These are phyloP conservation scores for Synaphobranchus kaupii DNA, from an alignment of 2,797 vertebrate species.

Conservation along the genomic window DNA sequence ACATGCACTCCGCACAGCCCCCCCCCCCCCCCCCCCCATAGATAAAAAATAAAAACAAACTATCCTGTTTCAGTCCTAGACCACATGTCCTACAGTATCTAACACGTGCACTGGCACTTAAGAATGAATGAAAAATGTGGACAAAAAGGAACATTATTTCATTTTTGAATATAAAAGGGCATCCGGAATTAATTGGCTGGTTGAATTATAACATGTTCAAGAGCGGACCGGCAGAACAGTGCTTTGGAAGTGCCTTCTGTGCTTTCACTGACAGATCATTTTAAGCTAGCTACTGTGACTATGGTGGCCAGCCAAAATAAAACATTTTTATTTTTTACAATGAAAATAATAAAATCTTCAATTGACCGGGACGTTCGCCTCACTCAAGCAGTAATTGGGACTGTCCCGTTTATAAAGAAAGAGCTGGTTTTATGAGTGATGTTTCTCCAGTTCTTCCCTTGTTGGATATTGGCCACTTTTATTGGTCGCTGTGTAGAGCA, in stretches of 20 bases:
- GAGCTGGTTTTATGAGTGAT: background rate
- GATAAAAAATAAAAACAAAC: background rate
- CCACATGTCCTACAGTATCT: background rate
- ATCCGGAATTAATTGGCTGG: background rate
- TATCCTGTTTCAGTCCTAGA: background rate
- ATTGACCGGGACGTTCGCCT: background rate
- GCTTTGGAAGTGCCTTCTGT: background rate
- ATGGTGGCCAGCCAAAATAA: background rate
- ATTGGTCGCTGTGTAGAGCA: background rate
- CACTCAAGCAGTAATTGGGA: background rate
- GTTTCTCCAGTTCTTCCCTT: background rate
- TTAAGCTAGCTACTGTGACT: background rate
- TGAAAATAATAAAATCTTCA: constrained; percentile 1
- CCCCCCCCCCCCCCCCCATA: background rate
- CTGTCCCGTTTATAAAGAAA: background rate
- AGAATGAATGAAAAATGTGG: background rate
- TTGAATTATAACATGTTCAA: constrained; percentile 4
- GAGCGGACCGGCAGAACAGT: background rate
- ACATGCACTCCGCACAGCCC: background rate
- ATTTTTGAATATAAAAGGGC: background rate
- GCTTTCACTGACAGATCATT: background rate
- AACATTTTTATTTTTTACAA: background rate
- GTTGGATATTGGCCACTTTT: background rate
- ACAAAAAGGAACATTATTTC: background rate
- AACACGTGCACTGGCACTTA: background rate